These are phyloP conservation scores for Lithosia quadra DNA, from an alignment of 2,888 invertebrate genomes.

Conservation along the genomic window DNA sequence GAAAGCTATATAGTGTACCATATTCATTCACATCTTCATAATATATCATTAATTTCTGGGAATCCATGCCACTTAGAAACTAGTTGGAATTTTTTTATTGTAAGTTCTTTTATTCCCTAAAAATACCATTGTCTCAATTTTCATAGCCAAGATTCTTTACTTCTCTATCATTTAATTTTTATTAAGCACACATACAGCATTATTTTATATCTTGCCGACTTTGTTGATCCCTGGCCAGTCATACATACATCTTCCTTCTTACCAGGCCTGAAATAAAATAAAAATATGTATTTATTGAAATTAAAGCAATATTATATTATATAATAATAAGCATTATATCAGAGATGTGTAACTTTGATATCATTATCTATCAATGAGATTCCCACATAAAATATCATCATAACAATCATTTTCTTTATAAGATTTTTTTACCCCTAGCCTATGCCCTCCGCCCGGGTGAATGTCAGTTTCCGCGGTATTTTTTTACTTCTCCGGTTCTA, in stretches of 20 bases:
- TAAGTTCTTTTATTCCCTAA: no score
- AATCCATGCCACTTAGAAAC: neutral
- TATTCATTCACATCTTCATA: neutral
- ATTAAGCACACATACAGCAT: neutral
- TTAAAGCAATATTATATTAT: neutral
- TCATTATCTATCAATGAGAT: conserved; percentile 85
- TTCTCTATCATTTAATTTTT: no score
- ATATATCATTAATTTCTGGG: neutral
- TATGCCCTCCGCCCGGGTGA: no score
- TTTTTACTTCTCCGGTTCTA: no score
- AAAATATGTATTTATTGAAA: neutral
- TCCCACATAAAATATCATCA: conserved; percentile 85
- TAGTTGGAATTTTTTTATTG: no score
- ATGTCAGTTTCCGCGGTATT: no score
- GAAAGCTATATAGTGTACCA: no score
- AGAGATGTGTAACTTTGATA: conserved; percentile 78
- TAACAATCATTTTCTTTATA: no score
- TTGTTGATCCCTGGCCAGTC: neutral
- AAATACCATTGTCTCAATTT: no score
- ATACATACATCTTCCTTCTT: neutral
- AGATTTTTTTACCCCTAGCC: no score
- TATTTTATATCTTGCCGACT: neutral
- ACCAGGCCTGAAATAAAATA: neutral
- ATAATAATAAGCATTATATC: conserved; percentile 52
- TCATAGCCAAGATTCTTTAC: no score